A percentile compares a stretch with the other conserved stretches of the same genome.
These are phyloP conservation scores for Pomacea maculata DNA, from an alignment of 1,140 invertebrate species.

Conservation along the genomic window DNA sequence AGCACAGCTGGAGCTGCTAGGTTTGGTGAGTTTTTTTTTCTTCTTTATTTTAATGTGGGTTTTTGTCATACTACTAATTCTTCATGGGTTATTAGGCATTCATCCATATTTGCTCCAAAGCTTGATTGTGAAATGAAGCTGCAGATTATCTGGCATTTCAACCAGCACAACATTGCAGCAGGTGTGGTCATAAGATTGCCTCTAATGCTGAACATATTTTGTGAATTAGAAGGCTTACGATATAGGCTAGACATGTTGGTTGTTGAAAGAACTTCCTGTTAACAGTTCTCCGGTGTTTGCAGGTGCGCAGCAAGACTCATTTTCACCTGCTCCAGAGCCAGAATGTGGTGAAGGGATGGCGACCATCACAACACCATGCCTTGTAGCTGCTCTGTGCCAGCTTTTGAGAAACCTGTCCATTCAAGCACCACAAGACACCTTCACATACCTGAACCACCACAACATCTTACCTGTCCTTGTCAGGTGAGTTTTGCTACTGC, in stretches of 20 bases:
- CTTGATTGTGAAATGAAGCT: too few relatives aligned
- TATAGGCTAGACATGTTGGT: too few relatives aligned
- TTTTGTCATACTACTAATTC: too few relatives aligned
- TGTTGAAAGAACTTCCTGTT: not conserved
- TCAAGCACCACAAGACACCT: slow-evolving; percentile 55
- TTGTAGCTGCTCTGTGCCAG: slow-evolving; percentile 54
- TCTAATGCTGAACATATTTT: not conserved
- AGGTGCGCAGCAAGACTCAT: slow-evolving; percentile 9
- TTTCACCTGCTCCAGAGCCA: not conserved
- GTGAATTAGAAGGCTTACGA: too few relatives aligned
- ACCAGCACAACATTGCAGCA: not conserved
- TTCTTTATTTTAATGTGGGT: too few relatives aligned
- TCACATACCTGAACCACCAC: slow-evolving; percentile 49
- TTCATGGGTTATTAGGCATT: too few relatives aligned
- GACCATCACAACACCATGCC: slow-evolving; percentile 56
- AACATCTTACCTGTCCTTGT: slow-evolving; percentile 49
- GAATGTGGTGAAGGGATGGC: slow-evolving; percentile 16
- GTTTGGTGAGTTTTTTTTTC: too few relatives aligned
- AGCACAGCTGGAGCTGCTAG: too few relatives aligned
- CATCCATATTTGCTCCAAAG: too few relatives aligned
- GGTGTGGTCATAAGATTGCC: not conserved
- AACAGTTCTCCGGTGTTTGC: not conserved
- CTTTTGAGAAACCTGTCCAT: slow-evolving; percentile 56
- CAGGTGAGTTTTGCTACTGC: slow-evolving; percentile 40
- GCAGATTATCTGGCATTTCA: too few relatives aligned